These are phyloP conservation scores for Euphydryas editha DNA, from an alignment of 2,888 invertebrate species.

Conservation along the genomic window DNA sequence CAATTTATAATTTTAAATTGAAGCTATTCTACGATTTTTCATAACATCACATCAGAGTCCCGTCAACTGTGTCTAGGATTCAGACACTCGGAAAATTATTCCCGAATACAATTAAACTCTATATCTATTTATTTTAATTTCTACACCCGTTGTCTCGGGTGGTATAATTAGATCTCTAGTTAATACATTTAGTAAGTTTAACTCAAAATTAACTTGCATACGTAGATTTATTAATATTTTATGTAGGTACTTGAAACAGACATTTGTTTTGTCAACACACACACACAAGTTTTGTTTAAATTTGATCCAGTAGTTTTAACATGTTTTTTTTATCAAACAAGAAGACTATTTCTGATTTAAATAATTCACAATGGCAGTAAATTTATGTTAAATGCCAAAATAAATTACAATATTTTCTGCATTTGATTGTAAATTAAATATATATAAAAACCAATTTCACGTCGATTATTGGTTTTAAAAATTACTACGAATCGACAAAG, in stretches of 20 bases:
- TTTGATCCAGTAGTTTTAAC: too few species aligned
- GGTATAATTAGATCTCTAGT: not conserved
- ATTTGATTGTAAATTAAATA: not conserved
- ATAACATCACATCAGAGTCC: constrained; percentile 61
- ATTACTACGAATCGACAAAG: constrained; percentile 16
- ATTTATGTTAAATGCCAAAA: too few species aligned
- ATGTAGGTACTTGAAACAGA: too few species aligned
- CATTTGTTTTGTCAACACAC: too few species aligned
- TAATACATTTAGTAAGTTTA: not conserved
- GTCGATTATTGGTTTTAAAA: constrained; percentile 19
- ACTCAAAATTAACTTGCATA: not conserved
- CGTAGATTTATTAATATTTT: not conserved
- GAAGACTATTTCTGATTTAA: too few species aligned
- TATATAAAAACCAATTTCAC: not conserved
- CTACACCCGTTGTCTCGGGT: not conserved
- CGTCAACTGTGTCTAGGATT: constrained; percentile 71
- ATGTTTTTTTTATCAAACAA: too few species aligned
- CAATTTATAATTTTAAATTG: not conserved
- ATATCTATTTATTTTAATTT: constrained; percentile 79
- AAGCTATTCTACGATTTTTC: constrained; percentile 52
- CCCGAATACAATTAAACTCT: constrained; percentile 82
- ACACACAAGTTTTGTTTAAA: too few species aligned
- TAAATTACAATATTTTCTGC: too few species aligned
- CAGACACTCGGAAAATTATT: constrained; percentile 82
- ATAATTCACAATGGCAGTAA: too few species aligned